These are phyloP conservation scores for Noctilio leporinus DNA, from an alignment of 2,113 vertebrate species.

Conservation along the genomic window DNA sequence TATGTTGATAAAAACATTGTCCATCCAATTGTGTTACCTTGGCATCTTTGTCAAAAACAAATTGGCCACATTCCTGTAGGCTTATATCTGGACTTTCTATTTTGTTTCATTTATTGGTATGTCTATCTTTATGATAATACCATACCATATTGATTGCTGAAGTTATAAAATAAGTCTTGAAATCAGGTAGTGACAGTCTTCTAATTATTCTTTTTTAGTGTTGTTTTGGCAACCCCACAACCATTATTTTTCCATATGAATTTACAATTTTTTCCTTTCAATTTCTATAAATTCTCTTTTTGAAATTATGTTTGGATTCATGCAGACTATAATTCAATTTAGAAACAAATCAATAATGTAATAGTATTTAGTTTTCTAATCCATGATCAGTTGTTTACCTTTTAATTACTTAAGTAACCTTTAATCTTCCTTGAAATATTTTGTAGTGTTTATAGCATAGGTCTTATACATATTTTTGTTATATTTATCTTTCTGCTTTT, in stretches of 20 bases:
- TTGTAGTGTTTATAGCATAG: background rate
- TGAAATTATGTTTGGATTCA: background rate
- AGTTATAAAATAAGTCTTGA: background rate
- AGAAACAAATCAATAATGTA: background rate
- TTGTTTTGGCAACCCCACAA: background rate
- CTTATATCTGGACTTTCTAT: background rate
- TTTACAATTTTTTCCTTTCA: background rate
- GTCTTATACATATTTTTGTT: background rate
- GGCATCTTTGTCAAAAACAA: background rate
- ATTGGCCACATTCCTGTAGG: background rate
- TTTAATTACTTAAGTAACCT: background rate
- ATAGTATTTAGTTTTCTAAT: background rate
- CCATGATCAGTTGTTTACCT: background rate
- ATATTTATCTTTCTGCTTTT: background rate
- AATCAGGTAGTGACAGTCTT: background rate
- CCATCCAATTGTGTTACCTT: background rate
- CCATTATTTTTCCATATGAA: background rate
- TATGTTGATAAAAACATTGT: background rate
- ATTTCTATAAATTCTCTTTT: background rate
- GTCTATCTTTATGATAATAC: background rate
- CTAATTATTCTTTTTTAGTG: background rate
- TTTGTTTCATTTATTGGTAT: background rate
- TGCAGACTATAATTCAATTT: background rate
- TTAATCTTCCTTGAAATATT: background rate
- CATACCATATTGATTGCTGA: background rate